Evolutionary conservation across 2,888 invertebrate species (phyloP).

Genomic region (Anthophora plumipes): DNA sequence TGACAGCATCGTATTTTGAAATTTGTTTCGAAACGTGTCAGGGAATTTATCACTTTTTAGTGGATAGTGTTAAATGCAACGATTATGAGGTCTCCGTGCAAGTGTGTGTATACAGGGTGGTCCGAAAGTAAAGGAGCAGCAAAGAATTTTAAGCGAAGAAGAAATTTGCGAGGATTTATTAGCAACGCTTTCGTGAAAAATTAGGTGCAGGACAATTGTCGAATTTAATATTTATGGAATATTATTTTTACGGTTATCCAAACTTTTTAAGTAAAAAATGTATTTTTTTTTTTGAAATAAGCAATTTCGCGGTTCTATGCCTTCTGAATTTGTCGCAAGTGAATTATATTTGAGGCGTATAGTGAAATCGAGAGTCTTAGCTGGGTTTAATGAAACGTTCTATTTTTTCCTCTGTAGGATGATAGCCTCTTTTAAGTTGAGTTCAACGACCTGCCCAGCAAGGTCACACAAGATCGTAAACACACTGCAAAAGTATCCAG

Average conservation of each 20-base stretch:
- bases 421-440: slow-evolving; percentile 33
- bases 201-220: no score
- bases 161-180: not conserved
- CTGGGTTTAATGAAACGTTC: slow-evolving; percentile 16
- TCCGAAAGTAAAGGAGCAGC: not conserved
- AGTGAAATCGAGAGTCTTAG: slow-evolving; percentile 7
- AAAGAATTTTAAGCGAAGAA: not conserved
- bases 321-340: not conserved
- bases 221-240: not conserved
- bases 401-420: slow-evolving; percentile 4
- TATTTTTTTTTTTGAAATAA: not conserved
- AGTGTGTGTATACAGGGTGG: not conserved
- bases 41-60: not conserved
- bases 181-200: not conserved
- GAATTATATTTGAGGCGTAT: not conserved
- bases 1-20: not conserved
- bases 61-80: not conserved
- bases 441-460: slow-evolving; percentile 32
- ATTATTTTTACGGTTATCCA: not conserved
- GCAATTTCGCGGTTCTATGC: not conserved
- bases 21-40: not conserved
- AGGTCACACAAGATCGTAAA: slow-evolving; percentile 29
- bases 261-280: not conserved
- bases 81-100: not conserved
- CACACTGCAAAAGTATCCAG: not conserved